Base-by-base conservation (phyloP, 1,140 invertebrate genomes). In the Drosophila orosa region DNA sequence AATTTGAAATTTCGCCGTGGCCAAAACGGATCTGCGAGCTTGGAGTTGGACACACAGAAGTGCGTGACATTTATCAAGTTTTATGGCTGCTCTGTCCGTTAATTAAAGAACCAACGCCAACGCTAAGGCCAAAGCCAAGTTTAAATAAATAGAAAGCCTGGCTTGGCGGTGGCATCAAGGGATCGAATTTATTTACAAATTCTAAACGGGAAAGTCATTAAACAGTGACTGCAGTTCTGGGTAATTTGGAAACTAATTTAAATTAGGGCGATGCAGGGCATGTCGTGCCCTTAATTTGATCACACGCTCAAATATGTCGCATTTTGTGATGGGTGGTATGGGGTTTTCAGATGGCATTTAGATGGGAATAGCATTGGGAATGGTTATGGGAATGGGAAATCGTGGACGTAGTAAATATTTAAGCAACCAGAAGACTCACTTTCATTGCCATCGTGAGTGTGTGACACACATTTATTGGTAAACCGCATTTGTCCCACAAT, bases 401-500 rank as follows among this genome's bases (percentile, higher is more conserved):
- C 60, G 22, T 69, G 57, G 42, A 12, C 27, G 27, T 33, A 3
- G 47, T 55, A n/a, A 9, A 19, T 45, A 33, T 25, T n/a, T 8
- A 24, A 35, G 63, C n/a, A n/a, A 44, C 22, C 58, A 63, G 58
- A 42, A 83, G 75, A 87, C 83, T 86, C 83, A 86, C 83, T 86
- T 86, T 86, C 83, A 79, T 75, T 68, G 69, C 65, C 60, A 71
- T 22, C 44, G 37, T 7, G 15, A 44, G 55, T 42, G 71, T 74
- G 80, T 87, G 82, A 87, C 82, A 86, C 58, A 87, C 78, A 82
- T 84, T 69, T 86, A 83, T 86, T 78, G 82, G 77, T 82, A 71
- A 83, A 87, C 72, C 79, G 83, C 83, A 87, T 76, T 82, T 60
- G 57, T 50, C 17, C 57, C 48, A 35, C 42, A 45, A 60, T 63